A percentile compares a stretch with the other conserved stretches of the same genome.
phyloP scores from a whole-genome alignment of 2,113 vertebrate species.

The Caretta caretta region DNA sequence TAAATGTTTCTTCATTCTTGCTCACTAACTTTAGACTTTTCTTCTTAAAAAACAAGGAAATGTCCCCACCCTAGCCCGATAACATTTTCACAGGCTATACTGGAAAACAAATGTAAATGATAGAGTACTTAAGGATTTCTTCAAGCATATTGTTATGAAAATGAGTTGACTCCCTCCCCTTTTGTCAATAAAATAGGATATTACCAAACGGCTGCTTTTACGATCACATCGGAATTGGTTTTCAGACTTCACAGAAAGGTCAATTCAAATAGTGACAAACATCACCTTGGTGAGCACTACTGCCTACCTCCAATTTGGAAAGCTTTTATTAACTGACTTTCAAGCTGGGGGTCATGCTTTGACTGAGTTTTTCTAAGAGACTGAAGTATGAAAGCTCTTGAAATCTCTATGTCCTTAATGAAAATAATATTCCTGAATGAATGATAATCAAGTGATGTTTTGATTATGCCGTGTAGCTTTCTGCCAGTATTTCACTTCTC shows the following conservation, averaged over 20 bases:
- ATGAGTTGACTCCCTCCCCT: slow-evolving; percentile 57
- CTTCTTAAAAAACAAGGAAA: not conserved
- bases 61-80: not conserved
- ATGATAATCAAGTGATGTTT: slow-evolving; percentile 70
- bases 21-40: not conserved
- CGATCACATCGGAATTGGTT: slow-evolving; percentile 65
- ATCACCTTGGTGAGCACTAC: slow-evolving; percentile 46
- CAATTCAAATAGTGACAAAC: slow-evolving; percentile 61
- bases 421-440: slow-evolving; percentile 73
- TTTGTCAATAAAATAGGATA: slow-evolving; percentile 70
- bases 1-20: not conserved
- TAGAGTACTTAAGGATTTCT: slow-evolving; percentile 50
- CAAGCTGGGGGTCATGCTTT: slow-evolving; percentile 60
- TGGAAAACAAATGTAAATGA: slow-evolving; percentile 50
- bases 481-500: slow-evolving; percentile 39
- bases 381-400: slow-evolving; percentile 63
- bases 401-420: slow-evolving; percentile 71
- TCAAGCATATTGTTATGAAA: slow-evolving; percentile 65
- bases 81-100: slow-evolving; percentile 30
- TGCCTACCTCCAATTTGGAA: slow-evolving; percentile 60
- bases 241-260: slow-evolving; percentile 65
- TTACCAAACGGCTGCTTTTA: slow-evolving; percentile 58
- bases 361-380: slow-evolving; percentile 34
- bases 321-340: slow-evolving; percentile 67
- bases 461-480: slow-evolving; percentile 68